These are phyloP conservation scores for Pogonus chalceus DNA, from an alignment of 1,140 invertebrate species.

Conservation along the genomic window DNA sequence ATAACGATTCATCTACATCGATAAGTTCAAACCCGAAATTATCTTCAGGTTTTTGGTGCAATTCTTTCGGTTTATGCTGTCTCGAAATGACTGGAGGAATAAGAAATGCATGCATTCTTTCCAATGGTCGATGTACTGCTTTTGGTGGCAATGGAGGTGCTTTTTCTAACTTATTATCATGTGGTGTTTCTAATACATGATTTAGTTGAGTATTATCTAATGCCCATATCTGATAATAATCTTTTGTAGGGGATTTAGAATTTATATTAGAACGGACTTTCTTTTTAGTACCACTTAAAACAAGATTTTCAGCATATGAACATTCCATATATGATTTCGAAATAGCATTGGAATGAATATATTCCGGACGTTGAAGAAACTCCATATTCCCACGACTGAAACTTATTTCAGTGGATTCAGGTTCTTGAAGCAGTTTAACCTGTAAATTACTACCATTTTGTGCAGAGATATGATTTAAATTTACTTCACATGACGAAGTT, in stretches of 20 bases:
- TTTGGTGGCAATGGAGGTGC: slow-evolving; percentile 41
- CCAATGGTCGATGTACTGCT: slow-evolving; percentile 47
- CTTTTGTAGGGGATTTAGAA: slow-evolving; percentile 41
- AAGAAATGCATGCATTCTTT: slow-evolving; percentile 48
- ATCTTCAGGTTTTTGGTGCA: slow-evolving; percentile 53
- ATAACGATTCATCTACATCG: slow-evolving; percentile 56
- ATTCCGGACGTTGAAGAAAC: slow-evolving; percentile 14
- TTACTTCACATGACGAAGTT: neutral
- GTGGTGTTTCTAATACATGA: slow-evolving; percentile 32
- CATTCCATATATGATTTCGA: slow-evolving; percentile 28
- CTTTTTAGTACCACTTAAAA: slow-evolving; percentile 30
- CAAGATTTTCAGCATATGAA: slow-evolving; percentile 12
- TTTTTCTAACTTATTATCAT: slow-evolving; percentile 39
- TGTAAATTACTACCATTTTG: slow-evolving; percentile 31
- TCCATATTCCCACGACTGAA: slow-evolving; percentile 28
- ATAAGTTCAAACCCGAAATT: slow-evolving; percentile 68
- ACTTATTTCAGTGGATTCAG: slow-evolving; percentile 16
- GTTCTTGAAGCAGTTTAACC: slow-evolving; percentile 29
- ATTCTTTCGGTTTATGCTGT: slow-evolving; percentile 46
- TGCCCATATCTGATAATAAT: slow-evolving; percentile 51
- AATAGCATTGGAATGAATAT: slow-evolving; percentile 25
- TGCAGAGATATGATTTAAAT: too few relatives aligned
- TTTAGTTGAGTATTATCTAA: slow-evolving; percentile 33
- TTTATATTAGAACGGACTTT: slow-evolving; percentile 28
- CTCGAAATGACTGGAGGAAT: slow-evolving; percentile 39